Evolutionary conservation across 2,797 vertebrate species (phyloP).

Genomic region (Danio albolineatus): DNA sequence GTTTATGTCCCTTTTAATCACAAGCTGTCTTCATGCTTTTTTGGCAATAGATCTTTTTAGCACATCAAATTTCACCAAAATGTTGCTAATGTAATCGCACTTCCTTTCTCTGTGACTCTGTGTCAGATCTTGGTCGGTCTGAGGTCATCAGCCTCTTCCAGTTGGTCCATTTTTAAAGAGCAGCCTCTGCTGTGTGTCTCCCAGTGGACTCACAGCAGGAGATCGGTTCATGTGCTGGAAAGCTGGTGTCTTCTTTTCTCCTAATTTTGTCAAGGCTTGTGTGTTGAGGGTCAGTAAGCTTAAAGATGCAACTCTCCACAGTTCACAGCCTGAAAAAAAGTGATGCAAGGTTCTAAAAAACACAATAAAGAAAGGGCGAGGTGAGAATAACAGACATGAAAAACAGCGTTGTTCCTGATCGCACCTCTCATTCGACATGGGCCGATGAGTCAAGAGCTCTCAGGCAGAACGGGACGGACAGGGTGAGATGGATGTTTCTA

Average conservation of each 20-base stretch:
- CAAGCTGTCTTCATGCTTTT: not conserved
- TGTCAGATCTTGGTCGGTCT: slow-evolving; percentile 12
- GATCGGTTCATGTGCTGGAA: slow-evolving; percentile 42
- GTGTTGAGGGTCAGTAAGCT: slow-evolving; percentile 38
- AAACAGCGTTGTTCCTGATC: slow-evolving; percentile 56
- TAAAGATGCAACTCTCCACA: slow-evolving; percentile 13
- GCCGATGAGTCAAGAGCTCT: slow-evolving; percentile 56
- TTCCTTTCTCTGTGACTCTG: not conserved
- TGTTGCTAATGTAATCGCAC: not conserved
- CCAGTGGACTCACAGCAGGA: slow-evolving; percentile 26
- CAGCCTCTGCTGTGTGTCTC: not conserved
- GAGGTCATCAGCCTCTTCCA: slow-evolving; percentile 39
- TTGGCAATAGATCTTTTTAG: not conserved
- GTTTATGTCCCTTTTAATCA: not conserved
- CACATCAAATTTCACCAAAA: not conserved
- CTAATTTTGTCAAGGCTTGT: slow-evolving; percentile 28
- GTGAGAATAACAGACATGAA: slow-evolving; percentile 68
- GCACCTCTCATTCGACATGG: slow-evolving; percentile 51
- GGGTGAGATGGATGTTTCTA: slow-evolving; percentile 59
- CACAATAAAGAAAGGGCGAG: slow-evolving; percentile 51
- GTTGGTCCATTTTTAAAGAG: slow-evolving; percentile 31
- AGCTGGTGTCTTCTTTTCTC: slow-evolving; percentile 30
- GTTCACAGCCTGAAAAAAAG: slow-evolving; percentile 42
- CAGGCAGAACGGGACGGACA: slow-evolving; percentile 56
- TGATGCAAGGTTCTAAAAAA: slow-evolving; percentile 23